These are phyloP conservation scores for Halcyon senegalensis DNA, from an alignment of 2,113 vertebrate genomes.

Conservation along the genomic window DNA sequence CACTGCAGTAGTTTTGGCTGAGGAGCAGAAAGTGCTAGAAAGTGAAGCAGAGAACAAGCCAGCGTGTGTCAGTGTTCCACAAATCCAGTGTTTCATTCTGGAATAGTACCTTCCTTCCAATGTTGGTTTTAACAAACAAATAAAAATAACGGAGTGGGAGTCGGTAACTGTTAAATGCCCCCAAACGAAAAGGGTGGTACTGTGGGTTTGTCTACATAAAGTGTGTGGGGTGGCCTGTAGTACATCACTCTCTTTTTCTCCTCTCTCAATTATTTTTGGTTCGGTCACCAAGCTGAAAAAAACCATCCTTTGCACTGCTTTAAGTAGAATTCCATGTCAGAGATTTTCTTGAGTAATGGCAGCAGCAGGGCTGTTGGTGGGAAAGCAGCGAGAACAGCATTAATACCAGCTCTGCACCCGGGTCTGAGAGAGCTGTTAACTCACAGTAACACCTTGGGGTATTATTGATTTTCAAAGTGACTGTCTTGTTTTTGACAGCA, in stretches of 20 bases:
- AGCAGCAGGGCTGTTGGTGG: neutral
- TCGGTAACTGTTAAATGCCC: neutral
- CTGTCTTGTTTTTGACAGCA: slow-evolving; percentile 46
- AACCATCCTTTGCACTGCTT: neutral
- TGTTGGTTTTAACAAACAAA: neutral
- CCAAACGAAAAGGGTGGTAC: neutral
- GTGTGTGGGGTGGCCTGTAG: neutral
- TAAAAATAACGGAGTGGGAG: neutral
- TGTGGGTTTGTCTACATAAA: neutral
- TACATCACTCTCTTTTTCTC: slow-evolving; percentile 9
- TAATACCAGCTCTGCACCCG: neutral
- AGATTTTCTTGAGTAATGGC: neutral
- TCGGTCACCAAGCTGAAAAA: slow-evolving; percentile 37
- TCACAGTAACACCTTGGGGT: slow-evolving; percentile 38
- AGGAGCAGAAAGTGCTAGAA: neutral
- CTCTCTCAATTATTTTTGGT: neutral
- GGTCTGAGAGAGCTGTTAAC: slow-evolving; percentile 26
- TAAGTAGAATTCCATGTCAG: slow-evolving; percentile 51
- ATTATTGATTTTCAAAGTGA: slow-evolving; percentile 58
- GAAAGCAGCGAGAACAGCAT: neutral
- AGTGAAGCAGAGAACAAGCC: neutral
- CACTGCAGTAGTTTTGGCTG: neutral
- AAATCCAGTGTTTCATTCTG: neutral
- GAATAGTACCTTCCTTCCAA: neutral
- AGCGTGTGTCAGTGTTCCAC: neutral